Conservation (phyloP, 2,113 vertebrate genomes). For the Cinclus mexicanus region DNA sequence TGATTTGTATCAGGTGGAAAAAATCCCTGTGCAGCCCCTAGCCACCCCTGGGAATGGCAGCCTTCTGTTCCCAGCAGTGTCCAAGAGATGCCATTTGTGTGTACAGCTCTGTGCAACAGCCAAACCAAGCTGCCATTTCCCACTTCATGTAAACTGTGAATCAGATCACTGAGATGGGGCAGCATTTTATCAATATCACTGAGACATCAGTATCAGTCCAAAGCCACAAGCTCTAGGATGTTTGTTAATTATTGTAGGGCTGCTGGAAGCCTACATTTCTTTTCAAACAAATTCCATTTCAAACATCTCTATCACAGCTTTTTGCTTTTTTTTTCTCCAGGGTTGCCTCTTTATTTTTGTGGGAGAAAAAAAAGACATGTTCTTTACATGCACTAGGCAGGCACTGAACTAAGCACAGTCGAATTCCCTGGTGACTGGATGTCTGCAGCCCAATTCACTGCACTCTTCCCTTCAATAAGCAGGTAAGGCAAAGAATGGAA, state of each 20-base stretch:
- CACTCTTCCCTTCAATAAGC: neutral
- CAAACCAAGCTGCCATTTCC: neutral
- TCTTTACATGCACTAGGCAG: neutral
- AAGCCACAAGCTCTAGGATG: neutral
- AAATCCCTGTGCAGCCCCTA: neutral
- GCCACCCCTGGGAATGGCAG: neutral
- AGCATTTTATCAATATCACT: neutral
- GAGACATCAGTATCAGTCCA: neutral
- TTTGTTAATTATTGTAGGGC: neutral
- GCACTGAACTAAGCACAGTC: neutral
- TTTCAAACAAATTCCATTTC: neutral
- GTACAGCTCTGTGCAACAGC: neutral
- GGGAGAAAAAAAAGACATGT: neutral
- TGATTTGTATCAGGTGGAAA: neutral
- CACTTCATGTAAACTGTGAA: neutral
- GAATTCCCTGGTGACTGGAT: neutral
- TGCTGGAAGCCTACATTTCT: neutral
- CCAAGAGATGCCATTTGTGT: neutral
- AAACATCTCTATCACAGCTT: neutral
- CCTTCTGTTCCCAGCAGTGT: neutral
- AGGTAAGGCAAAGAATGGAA: neutral
- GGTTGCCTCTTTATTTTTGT: neutral
- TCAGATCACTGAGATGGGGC: neutral
- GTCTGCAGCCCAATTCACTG: conserved; percentile 6
- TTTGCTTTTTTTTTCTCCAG: neutral